Evolutionary conservation across 2,797 vertebrate genomes (phyloP).

Genomic region (Iguana delicatissima): DNA sequence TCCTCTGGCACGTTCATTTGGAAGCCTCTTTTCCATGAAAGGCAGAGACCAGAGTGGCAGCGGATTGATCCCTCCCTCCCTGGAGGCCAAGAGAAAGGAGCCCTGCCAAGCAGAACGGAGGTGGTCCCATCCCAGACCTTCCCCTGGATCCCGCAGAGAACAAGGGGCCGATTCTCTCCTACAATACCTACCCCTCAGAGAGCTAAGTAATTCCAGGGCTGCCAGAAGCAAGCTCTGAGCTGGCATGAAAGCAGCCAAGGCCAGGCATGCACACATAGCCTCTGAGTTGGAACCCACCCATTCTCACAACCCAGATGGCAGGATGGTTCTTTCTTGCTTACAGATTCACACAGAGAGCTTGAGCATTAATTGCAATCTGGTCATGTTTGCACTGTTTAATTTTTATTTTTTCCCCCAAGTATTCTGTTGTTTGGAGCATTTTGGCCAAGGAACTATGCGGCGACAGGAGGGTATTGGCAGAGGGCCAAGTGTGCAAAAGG

Average conservation of each 20-base stretch:
- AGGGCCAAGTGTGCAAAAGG: background rate
- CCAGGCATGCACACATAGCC: too few species aligned
- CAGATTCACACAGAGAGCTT: background rate
- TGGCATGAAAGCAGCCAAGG: too few species aligned
- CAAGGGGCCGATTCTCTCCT: background rate
- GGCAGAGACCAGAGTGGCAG: background rate
- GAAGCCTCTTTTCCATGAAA: background rate
- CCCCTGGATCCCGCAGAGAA: background rate
- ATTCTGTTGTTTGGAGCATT: background rate
- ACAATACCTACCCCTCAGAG: too few species aligned
- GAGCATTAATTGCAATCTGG: background rate
- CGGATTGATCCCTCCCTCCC: background rate
- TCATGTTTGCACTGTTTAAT: background rate
- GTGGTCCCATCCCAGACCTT: too few species aligned
- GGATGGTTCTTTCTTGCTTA: background rate
- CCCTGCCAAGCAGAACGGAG: background rate
- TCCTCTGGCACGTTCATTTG: too few species aligned
- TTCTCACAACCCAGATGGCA: background rate
- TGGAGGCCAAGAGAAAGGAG: background rate
- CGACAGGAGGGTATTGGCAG: too few species aligned
- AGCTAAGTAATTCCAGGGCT: background rate
- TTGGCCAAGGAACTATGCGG: background rate
- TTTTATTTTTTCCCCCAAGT: background rate
- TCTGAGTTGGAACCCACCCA: background rate
- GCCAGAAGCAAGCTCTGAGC: background rate